Evolutionary conservation across 1,140 invertebrate species (phyloP), one percentile per base, ranked within the genome.

Genomic region (Aphaenogaster floridana): DNA sequence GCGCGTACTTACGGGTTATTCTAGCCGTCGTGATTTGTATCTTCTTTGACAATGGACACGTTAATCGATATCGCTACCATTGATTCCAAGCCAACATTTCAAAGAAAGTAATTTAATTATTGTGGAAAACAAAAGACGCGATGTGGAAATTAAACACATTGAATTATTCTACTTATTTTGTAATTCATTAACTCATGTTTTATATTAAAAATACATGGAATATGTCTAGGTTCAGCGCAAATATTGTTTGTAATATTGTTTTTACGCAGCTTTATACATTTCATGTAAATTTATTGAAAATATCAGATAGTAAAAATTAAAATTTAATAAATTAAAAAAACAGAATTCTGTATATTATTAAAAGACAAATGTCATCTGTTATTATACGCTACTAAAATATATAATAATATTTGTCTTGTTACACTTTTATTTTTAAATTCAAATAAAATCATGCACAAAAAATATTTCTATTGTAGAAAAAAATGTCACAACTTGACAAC

Each of bases 1-100:
- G 69, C 80, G 54, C 57, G 69, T 39, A 48, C 68, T 83, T 59
- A n/a, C 72, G 28, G 21, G 28, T 50, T 39, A 76, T 76, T 74
- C 45, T 21, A 2, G 17, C 3, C 28, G 52, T 74, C 15, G 79
- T 42, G 52, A 57, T 72, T 72, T 59, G 63, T 68, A 80, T 59
- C n/a, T 15, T 72, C 15, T 13, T 54, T 39, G 7, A 36, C 17
- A 17, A 48, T 45, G 3, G 11, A 6, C 3, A 15, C 17, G 42
- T 34, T 21, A 36, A 21, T 57, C 21, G 66, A 42, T 57, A 59
- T 59, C 13, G 34, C n/a, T 59, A 39, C 57, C 15, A 45, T 76
- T n/a, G 13, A 42, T 76, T 39, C 3, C 36, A 3, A 15, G 13
- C n/a, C 13, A 39, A 64, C 8, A 21, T 66, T 52, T 34, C 1